Base-by-base conservation (phyloP, 2,797 vertebrate species). In the Ciconia nigra region DNA sequence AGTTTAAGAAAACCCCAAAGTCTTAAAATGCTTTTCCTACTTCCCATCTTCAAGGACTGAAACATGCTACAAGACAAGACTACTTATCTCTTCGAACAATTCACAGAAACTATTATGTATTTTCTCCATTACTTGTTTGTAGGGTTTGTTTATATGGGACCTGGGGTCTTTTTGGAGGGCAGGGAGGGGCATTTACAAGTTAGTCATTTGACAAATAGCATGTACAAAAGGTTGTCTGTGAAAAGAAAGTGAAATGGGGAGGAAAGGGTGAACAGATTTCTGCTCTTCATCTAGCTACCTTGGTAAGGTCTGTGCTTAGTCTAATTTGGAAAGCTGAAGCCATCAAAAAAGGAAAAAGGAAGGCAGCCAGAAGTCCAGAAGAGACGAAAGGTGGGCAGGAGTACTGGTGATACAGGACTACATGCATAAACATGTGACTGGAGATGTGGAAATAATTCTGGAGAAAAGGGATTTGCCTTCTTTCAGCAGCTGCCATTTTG, bases 401-500 rank as follows among this genome's bases (percentile, higher is more conserved):
- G 31, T 47, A 55, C 39, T 49, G 39, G 37, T 82, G 47, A 37
- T 28, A 89, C 6, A 83, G 69, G 91, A 52, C 18, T 89, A 58
- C 41, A 65, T 41, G 71, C 78, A 83, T 63, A 59, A 96, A 71
- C 15, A 47, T 37, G 29, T 0, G 4, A 51, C 20, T 79, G 65
- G 55, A 74, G 51, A 83, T 14, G 31, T 37, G 63, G 47, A 90
- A 83, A 86, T 59, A 83, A 86, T 90, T 79, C 62, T 92, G 70
- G 59, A 87, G 72, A 73, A 79, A 91, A 72, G 49, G 17, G 35
- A 61, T 83, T 86, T 95, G 63, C 58, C 44, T 81, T 92, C 76
- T 91, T 83, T 89, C 81, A 87, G 57, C 71, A 90, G 67, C 66
- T 95, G 71, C 54, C 81, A 88, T 85, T 96, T 74, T 83, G 76